phyloP scores from a whole-genome alignment of 2,113 vertebrate genomes.

The Meleagris gallopavo region DNA sequence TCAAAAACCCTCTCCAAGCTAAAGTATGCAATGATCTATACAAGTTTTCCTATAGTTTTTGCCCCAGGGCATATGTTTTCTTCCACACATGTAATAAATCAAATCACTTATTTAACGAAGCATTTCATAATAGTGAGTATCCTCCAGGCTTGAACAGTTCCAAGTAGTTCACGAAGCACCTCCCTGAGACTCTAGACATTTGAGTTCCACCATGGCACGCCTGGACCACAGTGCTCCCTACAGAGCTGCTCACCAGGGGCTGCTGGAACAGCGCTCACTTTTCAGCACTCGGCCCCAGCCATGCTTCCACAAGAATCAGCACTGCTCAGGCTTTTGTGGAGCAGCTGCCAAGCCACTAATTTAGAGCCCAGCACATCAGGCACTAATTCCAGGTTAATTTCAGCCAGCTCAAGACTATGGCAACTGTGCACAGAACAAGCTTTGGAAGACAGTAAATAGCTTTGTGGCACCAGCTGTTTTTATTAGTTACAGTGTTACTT shows the following conservation, averaged over 20 bases:
- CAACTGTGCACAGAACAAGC: neutral
- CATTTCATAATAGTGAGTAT: neutral
- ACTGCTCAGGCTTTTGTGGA: neutral
- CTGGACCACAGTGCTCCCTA: neutral
- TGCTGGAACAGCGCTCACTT: neutral
- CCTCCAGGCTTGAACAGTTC: neutral
- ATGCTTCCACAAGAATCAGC: neutral
- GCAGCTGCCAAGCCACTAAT: neutral
- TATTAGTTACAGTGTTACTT: neutral
- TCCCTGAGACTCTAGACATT: neutral
- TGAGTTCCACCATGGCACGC: neutral
- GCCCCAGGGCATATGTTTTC: neutral
- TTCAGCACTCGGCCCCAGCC: neutral
- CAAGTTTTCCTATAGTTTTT: neutral
- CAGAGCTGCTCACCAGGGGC: neutral
- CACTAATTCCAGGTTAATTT: conserved; percentile 2
- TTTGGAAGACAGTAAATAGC: neutral
- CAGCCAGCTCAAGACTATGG: neutral
- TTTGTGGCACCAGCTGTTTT: neutral
- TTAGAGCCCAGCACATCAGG: neutral
- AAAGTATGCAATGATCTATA: neutral
- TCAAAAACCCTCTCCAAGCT: neutral
- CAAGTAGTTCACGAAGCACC: neutral
- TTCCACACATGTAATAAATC: neutral
- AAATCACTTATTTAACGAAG: neutral